These are phyloP conservation scores for Holocentrus rufus DNA, from an alignment of 2,797 vertebrate genomes.

Conservation along the genomic window DNA sequence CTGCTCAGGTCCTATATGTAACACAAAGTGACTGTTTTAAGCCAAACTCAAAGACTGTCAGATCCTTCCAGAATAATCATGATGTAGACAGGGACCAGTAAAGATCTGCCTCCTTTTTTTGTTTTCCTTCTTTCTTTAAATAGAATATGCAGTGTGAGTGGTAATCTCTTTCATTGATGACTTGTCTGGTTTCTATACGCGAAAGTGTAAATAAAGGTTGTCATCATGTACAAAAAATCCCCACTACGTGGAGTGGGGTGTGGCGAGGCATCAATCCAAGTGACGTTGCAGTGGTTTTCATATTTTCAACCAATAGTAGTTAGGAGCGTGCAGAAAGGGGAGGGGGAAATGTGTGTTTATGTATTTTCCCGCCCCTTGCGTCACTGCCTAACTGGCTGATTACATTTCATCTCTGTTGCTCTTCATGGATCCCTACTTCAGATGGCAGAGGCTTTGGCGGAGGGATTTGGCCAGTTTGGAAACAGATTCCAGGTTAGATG, in stretches of 20 bases:
- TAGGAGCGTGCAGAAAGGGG: background rate
- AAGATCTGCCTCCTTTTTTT: background rate
- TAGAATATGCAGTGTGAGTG: conserved; percentile 9
- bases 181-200: conserved; percentile 11
- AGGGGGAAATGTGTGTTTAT: conserved; percentile 31
- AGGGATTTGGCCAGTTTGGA: conserved; percentile 56
- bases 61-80: background rate
- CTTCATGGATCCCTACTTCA: conserved; percentile 60
- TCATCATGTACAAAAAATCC: conserved; percentile 38
- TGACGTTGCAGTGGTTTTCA: background rate
- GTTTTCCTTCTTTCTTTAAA: no score
- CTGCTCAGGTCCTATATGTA: background rate
- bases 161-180: background rate
- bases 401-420: background rate
- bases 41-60: background rate
- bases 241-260: conserved; percentile 55
- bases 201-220: conserved; percentile 17
- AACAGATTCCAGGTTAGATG: conserved; percentile 65
- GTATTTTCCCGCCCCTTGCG: conserved; percentile 67
- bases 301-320: conserved; percentile 56
- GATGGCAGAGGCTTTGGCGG: conserved; percentile 63
- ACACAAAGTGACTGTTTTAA: background rate
- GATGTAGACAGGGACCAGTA: background rate
- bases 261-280: background rate
- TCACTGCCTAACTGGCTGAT: conserved; percentile 48